phyloP scores from a whole-genome alignment of 1,140 invertebrate species.

The Rhyzopertha dominica region DNA sequence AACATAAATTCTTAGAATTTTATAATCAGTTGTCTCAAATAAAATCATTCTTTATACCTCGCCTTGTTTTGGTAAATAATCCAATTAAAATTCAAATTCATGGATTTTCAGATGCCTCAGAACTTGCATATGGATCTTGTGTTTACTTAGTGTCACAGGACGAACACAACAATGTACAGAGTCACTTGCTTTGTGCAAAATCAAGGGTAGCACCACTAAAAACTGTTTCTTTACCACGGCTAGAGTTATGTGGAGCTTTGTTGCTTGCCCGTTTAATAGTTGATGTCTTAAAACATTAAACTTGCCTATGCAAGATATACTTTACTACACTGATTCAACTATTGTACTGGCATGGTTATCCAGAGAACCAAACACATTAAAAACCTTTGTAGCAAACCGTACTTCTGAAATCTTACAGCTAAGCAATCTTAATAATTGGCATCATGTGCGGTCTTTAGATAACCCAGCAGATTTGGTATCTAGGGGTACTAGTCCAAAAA shows the following conservation, averaged over 20 bases:
- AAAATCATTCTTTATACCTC: slow-evolving; percentile 14
- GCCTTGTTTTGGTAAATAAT: slow-evolving; percentile 8
- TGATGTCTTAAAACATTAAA: slow-evolving; percentile 14
- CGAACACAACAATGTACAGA: slow-evolving; percentile 8
- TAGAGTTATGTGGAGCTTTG: slow-evolving; percentile 46
- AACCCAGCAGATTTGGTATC: slow-evolving; percentile 43
- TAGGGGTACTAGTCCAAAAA: slow-evolving; percentile 25
- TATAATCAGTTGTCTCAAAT: slow-evolving; percentile 3
- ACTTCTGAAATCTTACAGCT: slow-evolving; percentile 34
- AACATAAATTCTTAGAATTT: slow-evolving; percentile 6
- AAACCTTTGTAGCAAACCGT: slow-evolving; percentile 25
- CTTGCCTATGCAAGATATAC: not conserved
- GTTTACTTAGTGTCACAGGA: slow-evolving; percentile 28
- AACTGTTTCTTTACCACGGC: slow-evolving; percentile 42
- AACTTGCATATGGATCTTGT: slow-evolving; percentile 37
- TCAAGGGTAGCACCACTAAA: slow-evolving; percentile 47
- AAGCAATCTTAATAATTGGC: slow-evolving; percentile 32
- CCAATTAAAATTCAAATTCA: slow-evolving; percentile 26
- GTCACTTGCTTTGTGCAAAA: slow-evolving; percentile 41
- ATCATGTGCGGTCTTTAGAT: slow-evolving; percentile 30
- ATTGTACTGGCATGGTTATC: slow-evolving; percentile 22
- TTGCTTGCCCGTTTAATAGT: slow-evolving; percentile 27
- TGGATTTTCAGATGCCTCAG: slow-evolving; percentile 42
- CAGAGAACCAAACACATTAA: slow-evolving; percentile 12
- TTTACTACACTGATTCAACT: slow-evolving; percentile 24